Evolutionary conservation across 1,140 invertebrate genomes (phyloP).

Genomic region (Drosophila ficusphila): DNA sequence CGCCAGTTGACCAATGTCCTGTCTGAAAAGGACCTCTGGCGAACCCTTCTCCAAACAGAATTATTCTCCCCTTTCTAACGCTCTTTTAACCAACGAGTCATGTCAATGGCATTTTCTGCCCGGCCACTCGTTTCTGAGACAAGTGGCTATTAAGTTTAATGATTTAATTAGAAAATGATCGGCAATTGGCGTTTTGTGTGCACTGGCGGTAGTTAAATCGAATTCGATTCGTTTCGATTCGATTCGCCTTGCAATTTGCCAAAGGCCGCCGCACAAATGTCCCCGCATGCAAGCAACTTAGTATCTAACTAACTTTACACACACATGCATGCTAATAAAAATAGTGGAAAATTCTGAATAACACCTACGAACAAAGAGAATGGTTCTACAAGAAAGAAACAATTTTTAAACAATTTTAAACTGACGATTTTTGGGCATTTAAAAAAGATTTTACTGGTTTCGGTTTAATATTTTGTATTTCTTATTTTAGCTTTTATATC

Average conservation of each 20-base stretch:
- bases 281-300: neutral
- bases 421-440: too few relatives aligned
- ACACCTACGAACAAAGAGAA: too few relatives aligned
- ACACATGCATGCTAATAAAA: constrained; percentile 10
- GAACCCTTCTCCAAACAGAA: constrained; percentile 1
- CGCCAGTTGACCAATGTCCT: constrained; percentile 15
- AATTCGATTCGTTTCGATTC: constrained; percentile 49
- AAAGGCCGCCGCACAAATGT: constrained; percentile 30
- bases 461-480: neutral
- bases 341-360: neutral
- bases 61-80: neutral
- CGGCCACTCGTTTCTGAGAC: constrained; percentile 14
- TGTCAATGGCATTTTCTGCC: constrained; percentile 34
- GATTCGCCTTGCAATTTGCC: constrained; percentile 47
- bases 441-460: too few relatives aligned
- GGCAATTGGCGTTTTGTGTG: constrained; percentile 49
- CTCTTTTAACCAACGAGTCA: constrained; percentile 4
- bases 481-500: too few relatives aligned
- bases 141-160: constrained; percentile 68
- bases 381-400: too few relatives aligned
- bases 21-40: neutral
- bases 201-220: constrained; percentile 37
- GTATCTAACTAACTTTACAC: neutral
- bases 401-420: neutral
- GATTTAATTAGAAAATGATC: constrained; percentile 75